Evolutionary conservation across 2,113 vertebrate species (phyloP).

Genomic region (Cinclus cinclus): DNA sequence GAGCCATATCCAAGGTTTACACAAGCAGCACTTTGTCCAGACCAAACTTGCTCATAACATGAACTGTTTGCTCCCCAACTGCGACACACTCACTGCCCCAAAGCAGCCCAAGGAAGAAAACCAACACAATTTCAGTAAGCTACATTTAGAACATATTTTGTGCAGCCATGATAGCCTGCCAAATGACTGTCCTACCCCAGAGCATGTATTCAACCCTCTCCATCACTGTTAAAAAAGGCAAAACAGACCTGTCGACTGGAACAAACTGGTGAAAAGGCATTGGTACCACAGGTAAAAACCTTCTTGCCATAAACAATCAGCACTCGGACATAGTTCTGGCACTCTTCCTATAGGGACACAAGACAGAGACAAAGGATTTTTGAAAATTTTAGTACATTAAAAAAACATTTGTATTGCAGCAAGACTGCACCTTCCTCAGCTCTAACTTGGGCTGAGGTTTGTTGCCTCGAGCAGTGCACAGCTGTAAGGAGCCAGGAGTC

Average conservation of each 20-base stretch:
- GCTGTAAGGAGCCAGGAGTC: background rate
- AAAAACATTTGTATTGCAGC: background rate
- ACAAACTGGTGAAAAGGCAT: constrained; percentile 93
- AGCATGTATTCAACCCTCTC: background rate
- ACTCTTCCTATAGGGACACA: constrained; percentile 82
- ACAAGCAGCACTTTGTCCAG: background rate
- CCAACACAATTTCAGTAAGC: background rate
- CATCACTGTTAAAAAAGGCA: background rate
- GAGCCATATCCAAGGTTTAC: background rate
- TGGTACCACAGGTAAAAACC: constrained; percentile 95
- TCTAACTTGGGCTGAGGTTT: background rate
- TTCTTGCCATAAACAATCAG: constrained; percentile 91
- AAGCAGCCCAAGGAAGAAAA: background rate
- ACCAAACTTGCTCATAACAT: background rate
- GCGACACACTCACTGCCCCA: background rate
- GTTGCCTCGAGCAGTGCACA: background rate
- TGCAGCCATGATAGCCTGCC: background rate
- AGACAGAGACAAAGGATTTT: background rate
- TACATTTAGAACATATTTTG: background rate
- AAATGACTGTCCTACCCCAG: background rate
- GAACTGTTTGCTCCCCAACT: background rate
- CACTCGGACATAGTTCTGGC: constrained; percentile 97
- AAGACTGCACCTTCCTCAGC: background rate
- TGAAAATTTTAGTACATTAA: background rate
- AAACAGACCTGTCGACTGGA: constrained; percentile 88